Evolutionary conservation across 2,113 vertebrate genomes (phyloP).

Genomic region (Lagopus leucura): DNA sequence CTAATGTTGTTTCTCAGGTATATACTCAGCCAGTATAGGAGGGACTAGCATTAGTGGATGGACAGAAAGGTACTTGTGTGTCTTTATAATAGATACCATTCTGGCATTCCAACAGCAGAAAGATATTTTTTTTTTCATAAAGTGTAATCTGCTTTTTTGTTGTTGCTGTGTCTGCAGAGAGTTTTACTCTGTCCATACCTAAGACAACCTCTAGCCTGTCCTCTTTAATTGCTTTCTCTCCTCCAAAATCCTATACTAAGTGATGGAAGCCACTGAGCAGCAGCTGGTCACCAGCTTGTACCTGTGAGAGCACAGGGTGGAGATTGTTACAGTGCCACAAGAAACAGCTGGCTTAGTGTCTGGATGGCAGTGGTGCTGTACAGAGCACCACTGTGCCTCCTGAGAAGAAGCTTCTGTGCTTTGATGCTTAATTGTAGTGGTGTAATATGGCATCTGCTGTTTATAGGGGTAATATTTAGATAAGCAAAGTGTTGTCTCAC

Average conservation of each 20-base stretch:
- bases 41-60: constrained; percentile 56
- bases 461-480: background rate
- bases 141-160: constrained; percentile 1
- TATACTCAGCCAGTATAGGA: constrained; percentile 72
- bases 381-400: background rate
- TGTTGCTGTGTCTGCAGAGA: background rate
- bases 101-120: constrained; percentile 20
- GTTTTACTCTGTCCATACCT: constrained; percentile 3
- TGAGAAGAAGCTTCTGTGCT: constrained; percentile 17
- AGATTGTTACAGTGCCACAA: background rate
- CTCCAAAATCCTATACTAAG: background rate
- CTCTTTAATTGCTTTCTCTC: background rate
- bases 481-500: background rate
- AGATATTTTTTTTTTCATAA: background rate
- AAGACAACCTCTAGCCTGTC: background rate
- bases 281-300: background rate
- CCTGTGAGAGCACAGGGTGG: background rate
- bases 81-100: background rate
- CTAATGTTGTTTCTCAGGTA: constrained; percentile 89
- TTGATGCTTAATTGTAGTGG: background rate
- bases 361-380: background rate
- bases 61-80: constrained; percentile 46
- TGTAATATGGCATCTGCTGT: background rate
- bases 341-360: background rate
- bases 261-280: background rate